A percentile compares a stretch with the other conserved stretches of the same genome.
Evolutionary conservation across 2,888 invertebrate genomes (phyloP).

Genomic region (Phaonia tiefii): DNA sequence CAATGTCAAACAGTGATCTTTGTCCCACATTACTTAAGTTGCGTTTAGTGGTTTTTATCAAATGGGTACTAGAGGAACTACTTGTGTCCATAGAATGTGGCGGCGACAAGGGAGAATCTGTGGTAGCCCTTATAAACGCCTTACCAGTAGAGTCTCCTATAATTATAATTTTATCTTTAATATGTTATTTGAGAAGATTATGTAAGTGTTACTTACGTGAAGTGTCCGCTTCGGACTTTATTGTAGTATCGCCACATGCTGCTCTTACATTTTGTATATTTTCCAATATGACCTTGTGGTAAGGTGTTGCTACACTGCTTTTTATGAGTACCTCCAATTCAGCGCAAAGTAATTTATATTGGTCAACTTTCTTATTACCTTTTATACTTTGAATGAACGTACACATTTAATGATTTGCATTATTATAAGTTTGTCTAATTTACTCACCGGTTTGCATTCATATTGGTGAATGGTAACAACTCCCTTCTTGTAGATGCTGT

Average conservation of each 20-base stretch:
- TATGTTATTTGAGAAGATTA: too few species aligned
- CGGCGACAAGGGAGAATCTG: slow-evolving; percentile 93
- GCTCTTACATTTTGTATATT: slow-evolving; percentile 86
- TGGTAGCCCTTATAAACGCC: slow-evolving; percentile 87
- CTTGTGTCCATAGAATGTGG: slow-evolving; percentile 82
- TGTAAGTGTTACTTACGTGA: slow-evolving; percentile 69
- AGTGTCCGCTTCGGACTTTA: slow-evolving; percentile 83
- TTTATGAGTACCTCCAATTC: slow-evolving; percentile 93
- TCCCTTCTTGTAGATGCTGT: slow-evolving; percentile 92
- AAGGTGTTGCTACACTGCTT: slow-evolving; percentile 88
- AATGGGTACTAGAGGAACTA: slow-evolving; percentile 63
- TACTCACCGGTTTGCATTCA: slow-evolving; percentile 83
- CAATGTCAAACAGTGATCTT: slow-evolving; percentile 82
- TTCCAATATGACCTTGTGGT: slow-evolving; percentile 89
- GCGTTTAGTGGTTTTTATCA: slow-evolving; percentile 74
- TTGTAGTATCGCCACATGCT: slow-evolving; percentile 81
- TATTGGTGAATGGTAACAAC: slow-evolving; percentile 86
- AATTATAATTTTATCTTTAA: too few species aligned
- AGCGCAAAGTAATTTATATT: slow-evolving; percentile 93
- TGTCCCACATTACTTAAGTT: slow-evolving; percentile 73
- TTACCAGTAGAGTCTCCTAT: slow-evolving; percentile 71
- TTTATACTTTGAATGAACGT: slow-evolving; percentile 71
- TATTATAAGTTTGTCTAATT: neutral
- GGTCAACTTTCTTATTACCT: slow-evolving; percentile 89
- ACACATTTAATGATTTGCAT: slow-evolving; percentile 14